Conservation (phyloP, 2,113 vertebrate species). For the Australoheros scitulus region DNA sequence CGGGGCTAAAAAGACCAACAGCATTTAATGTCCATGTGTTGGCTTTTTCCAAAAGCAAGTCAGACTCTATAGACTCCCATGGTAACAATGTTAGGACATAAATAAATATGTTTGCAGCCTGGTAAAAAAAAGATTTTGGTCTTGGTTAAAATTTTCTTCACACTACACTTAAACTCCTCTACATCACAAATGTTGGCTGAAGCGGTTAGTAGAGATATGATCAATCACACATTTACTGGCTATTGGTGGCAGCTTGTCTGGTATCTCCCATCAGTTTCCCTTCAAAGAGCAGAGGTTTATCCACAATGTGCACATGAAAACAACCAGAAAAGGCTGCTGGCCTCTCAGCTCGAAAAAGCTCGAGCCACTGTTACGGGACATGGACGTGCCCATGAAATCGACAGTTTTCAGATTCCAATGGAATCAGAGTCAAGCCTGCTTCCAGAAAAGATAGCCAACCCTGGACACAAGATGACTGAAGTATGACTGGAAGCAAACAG, state of each 20-base stretch:
- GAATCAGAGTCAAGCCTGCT: neutral
- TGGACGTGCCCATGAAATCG: neutral
- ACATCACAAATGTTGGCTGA: fast-evolving
- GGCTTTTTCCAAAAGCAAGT: too few species aligned
- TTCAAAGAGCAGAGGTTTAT: neutral
- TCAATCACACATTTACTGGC: neutral
- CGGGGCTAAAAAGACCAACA: too few species aligned
- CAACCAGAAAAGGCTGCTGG: neutral
- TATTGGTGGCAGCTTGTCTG: neutral
- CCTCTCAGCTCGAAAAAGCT: neutral
- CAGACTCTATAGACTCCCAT: too few species aligned
- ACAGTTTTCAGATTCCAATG: neutral
- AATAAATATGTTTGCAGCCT: too few species aligned
- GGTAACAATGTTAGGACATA: too few species aligned
- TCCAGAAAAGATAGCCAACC: neutral
- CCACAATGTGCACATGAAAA: neutral
- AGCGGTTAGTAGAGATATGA: neutral
- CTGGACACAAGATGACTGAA: neutral
- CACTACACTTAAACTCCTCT: neutral
- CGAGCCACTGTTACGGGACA: neutral
- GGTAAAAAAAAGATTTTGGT: too few species aligned
- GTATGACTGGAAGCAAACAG: neutral
- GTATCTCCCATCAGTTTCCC: neutral
- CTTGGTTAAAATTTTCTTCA: neutral
- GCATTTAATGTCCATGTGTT: too few species aligned